Conservation (phyloP, 2,113 vertebrate genomes). For the Ranitomeya variabilis region DNA sequence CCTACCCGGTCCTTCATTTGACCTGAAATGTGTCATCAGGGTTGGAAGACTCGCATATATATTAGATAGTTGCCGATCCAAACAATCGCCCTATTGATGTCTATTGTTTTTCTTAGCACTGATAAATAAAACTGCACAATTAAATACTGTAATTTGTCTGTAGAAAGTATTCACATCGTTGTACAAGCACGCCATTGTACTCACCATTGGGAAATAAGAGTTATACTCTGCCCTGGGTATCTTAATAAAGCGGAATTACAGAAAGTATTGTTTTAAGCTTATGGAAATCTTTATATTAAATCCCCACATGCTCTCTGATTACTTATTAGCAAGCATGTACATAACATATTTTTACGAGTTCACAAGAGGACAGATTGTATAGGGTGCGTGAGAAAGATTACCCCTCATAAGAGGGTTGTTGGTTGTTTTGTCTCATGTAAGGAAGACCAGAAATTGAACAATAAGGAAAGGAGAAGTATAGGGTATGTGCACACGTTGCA, state of each 20-base stretch:
- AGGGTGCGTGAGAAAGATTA: not conserved
- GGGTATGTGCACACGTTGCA: too few relatives aligned
- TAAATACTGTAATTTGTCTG: not conserved
- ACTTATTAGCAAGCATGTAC: not conserved
- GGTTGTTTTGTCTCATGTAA: too few relatives aligned
- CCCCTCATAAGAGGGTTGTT: not conserved
- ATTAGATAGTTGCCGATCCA: not conserved
- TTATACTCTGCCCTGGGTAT: not conserved
- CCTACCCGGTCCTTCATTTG: too few relatives aligned
- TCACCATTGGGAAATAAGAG: not conserved
- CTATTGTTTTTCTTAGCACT: not conserved
- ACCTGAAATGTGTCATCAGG: too few relatives aligned
- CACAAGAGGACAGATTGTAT: not conserved
- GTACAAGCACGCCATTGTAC: constrained; percentile 1
- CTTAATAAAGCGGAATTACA: constrained; percentile 20
- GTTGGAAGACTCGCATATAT: not conserved
- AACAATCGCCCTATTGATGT: not conserved
- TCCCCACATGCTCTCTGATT: constrained; percentile 11
- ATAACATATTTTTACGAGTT: constrained; percentile 1
- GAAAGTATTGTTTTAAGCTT: constrained; percentile 19
- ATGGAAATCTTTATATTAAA: constrained; percentile 36
- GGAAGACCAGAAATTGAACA: too few relatives aligned
- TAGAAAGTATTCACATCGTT: not conserved
- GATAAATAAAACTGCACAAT: not conserved
- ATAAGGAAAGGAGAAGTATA: too few relatives aligned